These are phyloP conservation scores for Apodemus speciosus DNA, from an alignment of 2,113 vertebrate species.

Conservation along the genomic window DNA sequence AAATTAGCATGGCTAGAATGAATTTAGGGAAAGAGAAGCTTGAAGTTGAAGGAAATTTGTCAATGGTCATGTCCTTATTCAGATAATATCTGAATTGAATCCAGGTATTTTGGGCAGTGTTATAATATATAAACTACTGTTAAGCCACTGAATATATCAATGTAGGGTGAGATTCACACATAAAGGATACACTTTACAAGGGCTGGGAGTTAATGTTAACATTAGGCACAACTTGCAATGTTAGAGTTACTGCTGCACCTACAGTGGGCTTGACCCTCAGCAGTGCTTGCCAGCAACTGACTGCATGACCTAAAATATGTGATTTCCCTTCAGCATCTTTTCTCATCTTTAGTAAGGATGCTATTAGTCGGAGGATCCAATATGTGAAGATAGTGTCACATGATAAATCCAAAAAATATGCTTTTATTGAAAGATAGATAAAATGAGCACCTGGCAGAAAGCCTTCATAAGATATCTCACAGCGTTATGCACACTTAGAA, in stretches of 20 bases:
- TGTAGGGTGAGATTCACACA: background rate
- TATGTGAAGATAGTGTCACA: background rate
- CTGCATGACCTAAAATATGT: too few species aligned
- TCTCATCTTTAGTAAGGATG: background rate
- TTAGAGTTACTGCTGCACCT: background rate
- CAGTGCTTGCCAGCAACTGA: too few species aligned
- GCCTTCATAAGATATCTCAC: background rate
- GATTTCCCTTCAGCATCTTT: background rate
- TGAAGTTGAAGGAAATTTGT: background rate
- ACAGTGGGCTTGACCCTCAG: background rate
- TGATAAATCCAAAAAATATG: background rate
- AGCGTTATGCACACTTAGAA: background rate
- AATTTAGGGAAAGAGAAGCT: background rate
- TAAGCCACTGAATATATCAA: background rate
- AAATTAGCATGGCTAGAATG: background rate
- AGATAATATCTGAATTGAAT: background rate
- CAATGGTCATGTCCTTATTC: background rate
- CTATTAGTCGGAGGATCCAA: background rate
- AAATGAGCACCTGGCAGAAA: background rate
- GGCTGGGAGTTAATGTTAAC: background rate
- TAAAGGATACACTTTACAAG: background rate
- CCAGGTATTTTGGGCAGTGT: background rate
- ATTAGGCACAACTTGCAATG: fast-evolving
- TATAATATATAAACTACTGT: background rate
- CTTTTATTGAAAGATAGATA: background rate